Evolutionary conservation across 30 jellyfish, hydroid and myxozoan genomes (phyloP), one percentile per base, ranked within the genome.

Genomic region (Aurelia aurita complex sp. Pacific): DNA sequence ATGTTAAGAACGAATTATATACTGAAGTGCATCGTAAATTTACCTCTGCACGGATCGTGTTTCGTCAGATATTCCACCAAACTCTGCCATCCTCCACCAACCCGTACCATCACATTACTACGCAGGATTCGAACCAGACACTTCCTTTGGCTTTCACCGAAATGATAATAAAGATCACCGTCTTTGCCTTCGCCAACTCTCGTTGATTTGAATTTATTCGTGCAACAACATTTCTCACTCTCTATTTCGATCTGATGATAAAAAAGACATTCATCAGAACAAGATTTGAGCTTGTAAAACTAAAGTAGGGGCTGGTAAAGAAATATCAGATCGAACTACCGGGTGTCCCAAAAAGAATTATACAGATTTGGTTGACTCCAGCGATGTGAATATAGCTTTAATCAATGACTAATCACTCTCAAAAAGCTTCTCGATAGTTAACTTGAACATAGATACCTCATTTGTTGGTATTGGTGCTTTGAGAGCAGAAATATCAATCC

Each of bases 1-100:
- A 10, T 10, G 2, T 10, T 29, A 74, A 35, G n/a, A 3, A 35
- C 10, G 23, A 11, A 6, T 14, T 1, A 9, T 62, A 78, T 15
- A 16, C 17, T 12, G 84, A 64, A 53, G 12, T 2, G 7, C 55
- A 76, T 9, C 60, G 38, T 29, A 38, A 50, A 57, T 10, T 15
- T 81, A 92, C 98, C 98, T 94, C 97, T 83, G 88, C 99, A 94
- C 23, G 99, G 99, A 85, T 94, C 99, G 55, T 94, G 86, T 77
- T 88, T 94, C 17, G 66, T 80, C 59, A 94, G 69, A 88, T 82
- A 94, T 52, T 94, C 99, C 15, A 72, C 72, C 74, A 94, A 79
- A 68, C 91, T 94, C 86, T 82, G 85, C 99, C 99, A 94, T 36
- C 99, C 99, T 50, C 99, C 99, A 50, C 99, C 99, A 63, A 94